phyloP scores from a whole-genome alignment of 2,888 invertebrate species.

The Megalurothrips usitatus region DNA sequence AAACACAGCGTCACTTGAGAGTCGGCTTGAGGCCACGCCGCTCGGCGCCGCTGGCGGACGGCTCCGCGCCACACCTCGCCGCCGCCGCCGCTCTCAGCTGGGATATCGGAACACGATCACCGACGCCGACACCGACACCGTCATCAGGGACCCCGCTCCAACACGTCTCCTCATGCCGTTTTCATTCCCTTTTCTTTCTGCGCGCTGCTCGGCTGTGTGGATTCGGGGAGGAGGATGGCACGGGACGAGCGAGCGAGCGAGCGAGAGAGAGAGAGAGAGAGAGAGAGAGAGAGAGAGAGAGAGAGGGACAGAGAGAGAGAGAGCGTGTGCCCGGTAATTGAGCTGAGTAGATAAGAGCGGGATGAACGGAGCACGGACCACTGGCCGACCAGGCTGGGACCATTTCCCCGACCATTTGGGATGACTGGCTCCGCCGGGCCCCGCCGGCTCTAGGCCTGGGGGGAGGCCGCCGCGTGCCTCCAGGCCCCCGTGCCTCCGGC shows the following conservation, averaged over 20 bases:
- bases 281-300: neutral
- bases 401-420: constrained; percentile 13
- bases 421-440: too few species aligned
- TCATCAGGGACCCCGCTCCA: too few species aligned
- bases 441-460: neutral
- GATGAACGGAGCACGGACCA: neutral
- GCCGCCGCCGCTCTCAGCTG: too few species aligned
- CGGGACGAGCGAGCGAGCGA: neutral
- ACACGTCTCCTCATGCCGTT: too few species aligned
- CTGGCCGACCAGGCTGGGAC: neutral
- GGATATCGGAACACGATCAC: too few species aligned
- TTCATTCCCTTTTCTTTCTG: too few species aligned
- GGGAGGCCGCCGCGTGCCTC: neutral
- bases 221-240: neutral
- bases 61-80: too few species aligned
- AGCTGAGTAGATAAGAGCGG: constrained; percentile 16
- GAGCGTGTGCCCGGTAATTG: constrained; percentile 18
- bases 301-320: neutral
- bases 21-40: too few species aligned
- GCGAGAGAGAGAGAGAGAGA: neutral
- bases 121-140: too few species aligned
- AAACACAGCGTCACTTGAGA: too few species aligned
- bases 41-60: too few species aligned
- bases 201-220: neutral
- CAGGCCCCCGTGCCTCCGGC: too few species aligned